Percentiles rank a stretch among this genome's conserved stretches.
Evolutionary conservation across 2,113 vertebrate species (phyloP).

Genomic region (Lycaon pictus): DNA sequence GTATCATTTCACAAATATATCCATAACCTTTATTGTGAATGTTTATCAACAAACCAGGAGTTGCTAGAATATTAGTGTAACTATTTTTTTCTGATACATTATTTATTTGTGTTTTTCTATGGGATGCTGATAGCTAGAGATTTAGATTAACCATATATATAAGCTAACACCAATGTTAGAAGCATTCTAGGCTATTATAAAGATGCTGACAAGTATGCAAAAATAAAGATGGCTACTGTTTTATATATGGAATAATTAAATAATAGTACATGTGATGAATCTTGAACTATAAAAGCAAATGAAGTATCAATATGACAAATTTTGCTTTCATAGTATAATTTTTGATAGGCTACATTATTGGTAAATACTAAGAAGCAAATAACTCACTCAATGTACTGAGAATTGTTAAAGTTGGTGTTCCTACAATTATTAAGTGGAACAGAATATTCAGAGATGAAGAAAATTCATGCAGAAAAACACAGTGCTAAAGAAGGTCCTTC

Average conservation of each 20-base stretch:
- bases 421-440: not conserved
- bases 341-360: not conserved
- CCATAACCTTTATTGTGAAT: not conserved
- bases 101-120: slow-evolving; percentile 22
- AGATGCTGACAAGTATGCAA: not conserved
- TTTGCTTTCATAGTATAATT: slow-evolving; percentile 47
- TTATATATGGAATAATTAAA: not conserved
- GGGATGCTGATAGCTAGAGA: not conserved
- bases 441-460: not conserved
- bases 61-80: not conserved
- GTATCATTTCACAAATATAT: not conserved
- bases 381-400: not conserved
- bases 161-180: not conserved
- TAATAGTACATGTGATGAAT: not conserved
- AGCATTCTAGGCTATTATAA: slow-evolving; percentile 29
- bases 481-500: not conserved
- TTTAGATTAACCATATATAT: not conserved
- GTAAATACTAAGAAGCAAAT: slow-evolving; percentile 34
- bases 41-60: not conserved
- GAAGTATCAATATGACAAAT: slow-evolving; percentile 15
- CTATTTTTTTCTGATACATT: not conserved
- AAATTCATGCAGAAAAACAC: not conserved
- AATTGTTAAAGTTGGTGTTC: not conserved
- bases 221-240: not conserved
- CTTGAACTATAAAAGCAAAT: not conserved